These are phyloP conservation scores for Anisognathus igniventris DNA, from an alignment of 2,797 vertebrate genomes.

Conservation along the genomic window DNA sequence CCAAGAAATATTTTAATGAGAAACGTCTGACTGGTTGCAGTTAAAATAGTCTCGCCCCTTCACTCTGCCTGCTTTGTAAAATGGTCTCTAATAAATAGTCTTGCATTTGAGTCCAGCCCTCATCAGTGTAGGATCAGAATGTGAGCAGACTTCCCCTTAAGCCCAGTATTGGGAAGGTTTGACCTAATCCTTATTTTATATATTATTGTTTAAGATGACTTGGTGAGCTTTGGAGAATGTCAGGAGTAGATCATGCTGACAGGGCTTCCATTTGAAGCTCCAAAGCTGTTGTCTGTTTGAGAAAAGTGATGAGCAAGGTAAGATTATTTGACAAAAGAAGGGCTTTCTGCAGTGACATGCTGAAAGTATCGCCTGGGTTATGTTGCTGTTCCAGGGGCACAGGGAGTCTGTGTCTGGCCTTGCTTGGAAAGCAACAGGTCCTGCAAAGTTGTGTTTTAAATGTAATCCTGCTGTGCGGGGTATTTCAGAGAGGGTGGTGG, in stretches of 20 bases:
- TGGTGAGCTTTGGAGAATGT: conserved; percentile 5
- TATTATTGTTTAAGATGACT: conserved; percentile 4
- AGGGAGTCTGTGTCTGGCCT: not conserved
- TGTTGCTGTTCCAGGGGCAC: fast-evolving
- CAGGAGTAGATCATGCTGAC: not conserved
- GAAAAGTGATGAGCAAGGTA: conserved; percentile 19
- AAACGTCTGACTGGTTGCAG: conserved; percentile 45
- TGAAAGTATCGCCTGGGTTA: not conserved
- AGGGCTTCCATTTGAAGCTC: not conserved
- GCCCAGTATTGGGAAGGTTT: not conserved
- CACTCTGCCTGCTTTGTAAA: conserved; percentile 31
- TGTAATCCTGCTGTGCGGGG: not conserved
- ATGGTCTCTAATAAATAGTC: not conserved
- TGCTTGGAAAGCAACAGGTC: not conserved
- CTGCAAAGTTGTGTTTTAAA: not conserved
- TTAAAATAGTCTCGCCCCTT: not conserved
- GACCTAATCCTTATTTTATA: not conserved
- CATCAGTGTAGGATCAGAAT: not conserved
- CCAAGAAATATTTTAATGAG: conserved; percentile 60
- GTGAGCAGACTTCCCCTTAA: not conserved
- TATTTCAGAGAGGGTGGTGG: not conserved
- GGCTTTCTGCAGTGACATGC: not conserved
- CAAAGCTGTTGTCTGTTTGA: not conserved
- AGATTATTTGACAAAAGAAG: not conserved
- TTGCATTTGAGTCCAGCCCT: not conserved